These are phyloP conservation scores for Spizaetus ornatus DNA, from an alignment of 2,113 vertebrate species.

Conservation along the genomic window DNA sequence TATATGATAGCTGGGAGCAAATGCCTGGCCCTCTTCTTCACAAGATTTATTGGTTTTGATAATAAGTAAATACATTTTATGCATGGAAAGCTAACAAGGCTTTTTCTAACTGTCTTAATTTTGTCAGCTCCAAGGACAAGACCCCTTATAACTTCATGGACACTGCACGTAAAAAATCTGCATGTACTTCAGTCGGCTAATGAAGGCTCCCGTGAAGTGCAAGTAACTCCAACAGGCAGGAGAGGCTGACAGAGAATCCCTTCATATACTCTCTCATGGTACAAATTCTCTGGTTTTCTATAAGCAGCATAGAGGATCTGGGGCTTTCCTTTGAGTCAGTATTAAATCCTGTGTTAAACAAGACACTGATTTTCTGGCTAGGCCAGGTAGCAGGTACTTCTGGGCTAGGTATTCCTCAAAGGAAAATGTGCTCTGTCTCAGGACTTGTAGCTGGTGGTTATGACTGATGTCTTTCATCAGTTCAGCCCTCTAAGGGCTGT, in stretches of 20 bases:
- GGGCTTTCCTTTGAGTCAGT: neutral
- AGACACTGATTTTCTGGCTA: neutral
- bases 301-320: neutral
- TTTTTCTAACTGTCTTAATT: neutral
- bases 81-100: neutral
- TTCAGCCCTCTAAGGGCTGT: neutral
- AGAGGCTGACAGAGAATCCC: neutral
- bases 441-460: neutral
- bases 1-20: neutral
- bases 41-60: constrained; percentile 14
- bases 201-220: neutral
- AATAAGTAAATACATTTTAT: constrained; percentile 24
- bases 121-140: neutral
- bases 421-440: neutral
- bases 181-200: neutral
- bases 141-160: neutral
- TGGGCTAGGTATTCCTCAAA: neutral
- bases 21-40: neutral
- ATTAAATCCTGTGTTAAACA: neutral
- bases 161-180: neutral
- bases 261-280: neutral
- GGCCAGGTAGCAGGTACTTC: neutral
- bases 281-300: neutral
- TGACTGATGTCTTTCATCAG: neutral
- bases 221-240: neutral